These are phyloP conservation scores for Apeltes quadracus DNA, from an alignment of 2,113 vertebrate species.

Conservation along the genomic window DNA sequence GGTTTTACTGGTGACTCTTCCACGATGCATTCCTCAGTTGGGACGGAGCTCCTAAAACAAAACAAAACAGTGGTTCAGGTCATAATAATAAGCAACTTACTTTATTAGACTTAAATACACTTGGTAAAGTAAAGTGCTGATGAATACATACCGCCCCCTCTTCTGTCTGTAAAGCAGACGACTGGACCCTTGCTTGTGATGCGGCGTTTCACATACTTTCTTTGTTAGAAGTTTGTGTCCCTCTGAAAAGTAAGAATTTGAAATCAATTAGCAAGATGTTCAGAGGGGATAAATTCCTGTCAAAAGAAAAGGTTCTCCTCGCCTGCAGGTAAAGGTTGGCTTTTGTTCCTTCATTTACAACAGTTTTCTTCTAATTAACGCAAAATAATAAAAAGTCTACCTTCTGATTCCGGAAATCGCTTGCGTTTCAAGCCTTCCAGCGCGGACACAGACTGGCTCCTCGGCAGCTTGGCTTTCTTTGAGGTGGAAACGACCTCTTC, in stretches of 20 bases:
- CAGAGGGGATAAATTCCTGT: neutral
- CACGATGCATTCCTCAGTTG: slow-evolving; percentile 82
- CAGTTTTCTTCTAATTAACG: neutral
- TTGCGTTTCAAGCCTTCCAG: slow-evolving; percentile 86
- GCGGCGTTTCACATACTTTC: slow-evolving; percentile 90
- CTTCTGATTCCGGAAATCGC: slow-evolving; percentile 59
- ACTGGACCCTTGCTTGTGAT: slow-evolving; percentile 90
- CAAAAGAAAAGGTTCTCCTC: neutral
- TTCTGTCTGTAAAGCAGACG: slow-evolving; percentile 88
- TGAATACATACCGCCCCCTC: slow-evolving; percentile 83
- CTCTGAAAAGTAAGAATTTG: slow-evolving; percentile 73
- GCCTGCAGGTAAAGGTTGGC: neutral
- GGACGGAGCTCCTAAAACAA: slow-evolving; percentile 81
- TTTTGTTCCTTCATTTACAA: neutral
- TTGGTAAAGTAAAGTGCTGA: neutral
- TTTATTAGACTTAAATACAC: neutral
- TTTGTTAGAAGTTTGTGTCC: slow-evolving; percentile 85
- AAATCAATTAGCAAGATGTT: neutral
- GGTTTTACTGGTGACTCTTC: slow-evolving; percentile 94
- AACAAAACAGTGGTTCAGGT: neutral
- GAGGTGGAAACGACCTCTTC: slow-evolving; percentile 82
- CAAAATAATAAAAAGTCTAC: slow-evolving; percentile 38
- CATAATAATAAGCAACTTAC: neutral
- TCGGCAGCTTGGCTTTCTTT: slow-evolving; percentile 86
- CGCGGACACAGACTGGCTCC: slow-evolving; percentile 90